A percentile compares a stretch with the other conserved stretches of the same genome.
Evolutionary conservation across 2,113 vertebrate genomes (phyloP).

Genomic region (Rhegmatorhina hoffmannsi): DNA sequence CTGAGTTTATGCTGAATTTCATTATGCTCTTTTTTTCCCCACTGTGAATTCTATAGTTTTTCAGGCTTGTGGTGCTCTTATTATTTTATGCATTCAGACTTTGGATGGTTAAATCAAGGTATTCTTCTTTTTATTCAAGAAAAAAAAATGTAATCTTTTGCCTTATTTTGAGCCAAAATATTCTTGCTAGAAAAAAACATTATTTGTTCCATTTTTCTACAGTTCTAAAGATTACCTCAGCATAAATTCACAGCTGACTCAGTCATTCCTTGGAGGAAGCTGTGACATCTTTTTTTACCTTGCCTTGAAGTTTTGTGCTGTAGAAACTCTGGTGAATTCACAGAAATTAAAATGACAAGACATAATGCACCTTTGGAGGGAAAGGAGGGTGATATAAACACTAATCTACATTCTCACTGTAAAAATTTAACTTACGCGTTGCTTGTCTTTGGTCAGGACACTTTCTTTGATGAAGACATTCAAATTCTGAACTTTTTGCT

Average conservation of each 20-base stretch:
- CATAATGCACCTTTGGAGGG: background rate
- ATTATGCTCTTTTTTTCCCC: slow-evolving; percentile 25
- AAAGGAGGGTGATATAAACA: background rate
- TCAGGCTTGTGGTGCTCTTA: slow-evolving; percentile 34
- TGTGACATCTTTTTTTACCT: background rate
- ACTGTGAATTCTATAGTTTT: slow-evolving; percentile 66
- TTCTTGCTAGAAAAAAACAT: background rate
- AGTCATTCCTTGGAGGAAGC: background rate
- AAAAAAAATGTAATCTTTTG: background rate
- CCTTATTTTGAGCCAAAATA: slow-evolving; percentile 40
- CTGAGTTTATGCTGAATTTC: slow-evolving; percentile 34
- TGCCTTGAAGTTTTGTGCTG: background rate
- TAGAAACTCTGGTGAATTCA: background rate
- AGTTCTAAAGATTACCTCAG: background rate
- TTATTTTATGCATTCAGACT: slow-evolving; percentile 29
- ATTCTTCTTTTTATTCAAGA: slow-evolving; percentile 34
- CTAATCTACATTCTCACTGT: background rate
- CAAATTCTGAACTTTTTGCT: background rate
- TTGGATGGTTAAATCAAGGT: slow-evolving; percentile 51
- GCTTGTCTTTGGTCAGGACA: background rate
- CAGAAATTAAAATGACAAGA: background rate
- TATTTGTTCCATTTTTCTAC: background rate
- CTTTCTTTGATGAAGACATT: background rate
- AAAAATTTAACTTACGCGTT: background rate
- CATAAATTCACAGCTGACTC: background rate